Percentiles rank a stretch among this genome's conserved stretches.
Evolutionary conservation across 2,113 vertebrate species (phyloP).

Genomic region (Scartelaos histophorus): DNA sequence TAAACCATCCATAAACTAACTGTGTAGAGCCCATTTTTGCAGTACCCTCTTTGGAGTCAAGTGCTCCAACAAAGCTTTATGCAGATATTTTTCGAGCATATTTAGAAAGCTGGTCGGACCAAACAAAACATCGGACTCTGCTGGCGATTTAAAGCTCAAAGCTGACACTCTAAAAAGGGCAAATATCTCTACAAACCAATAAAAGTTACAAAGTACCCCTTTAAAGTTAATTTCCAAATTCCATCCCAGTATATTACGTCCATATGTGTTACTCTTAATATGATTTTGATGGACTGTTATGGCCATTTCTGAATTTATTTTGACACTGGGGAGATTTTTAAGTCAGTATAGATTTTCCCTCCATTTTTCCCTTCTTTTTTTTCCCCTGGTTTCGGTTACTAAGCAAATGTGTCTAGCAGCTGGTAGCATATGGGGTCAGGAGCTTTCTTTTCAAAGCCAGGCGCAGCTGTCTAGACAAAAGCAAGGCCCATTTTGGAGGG

Average conservation of each 20-base stretch:
- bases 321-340: conserved; percentile 27
- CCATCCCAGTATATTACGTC: background rate
- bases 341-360: conserved; percentile 29
- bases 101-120: too few relatives aligned
- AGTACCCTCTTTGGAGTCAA: too few relatives aligned
- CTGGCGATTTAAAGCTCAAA: too few relatives aligned
- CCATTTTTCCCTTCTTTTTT: background rate
- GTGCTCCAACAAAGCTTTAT: too few relatives aligned
- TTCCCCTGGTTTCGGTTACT: conserved; percentile 46
- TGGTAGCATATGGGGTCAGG: conserved; percentile 63
- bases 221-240: background rate
- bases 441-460: conserved; percentile 46
- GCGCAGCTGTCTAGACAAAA: conserved; percentile 76
- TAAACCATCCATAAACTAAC: too few relatives aligned
- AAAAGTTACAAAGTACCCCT: too few relatives aligned
- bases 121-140: too few relatives aligned
- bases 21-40: too few relatives aligned
- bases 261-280: background rate
- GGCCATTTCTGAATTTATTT: background rate
- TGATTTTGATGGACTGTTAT: background rate
- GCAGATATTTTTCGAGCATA: too few relatives aligned
- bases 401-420: conserved; percentile 68
- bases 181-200: too few relatives aligned
- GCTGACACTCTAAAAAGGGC: too few relatives aligned
- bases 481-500: conserved; percentile 44